A percentile compares a stretch with the other conserved stretches of the same genome.
Evolutionary conservation across 2,797 vertebrate species (phyloP).

Genomic region (Ctenopoma multispine): DNA sequence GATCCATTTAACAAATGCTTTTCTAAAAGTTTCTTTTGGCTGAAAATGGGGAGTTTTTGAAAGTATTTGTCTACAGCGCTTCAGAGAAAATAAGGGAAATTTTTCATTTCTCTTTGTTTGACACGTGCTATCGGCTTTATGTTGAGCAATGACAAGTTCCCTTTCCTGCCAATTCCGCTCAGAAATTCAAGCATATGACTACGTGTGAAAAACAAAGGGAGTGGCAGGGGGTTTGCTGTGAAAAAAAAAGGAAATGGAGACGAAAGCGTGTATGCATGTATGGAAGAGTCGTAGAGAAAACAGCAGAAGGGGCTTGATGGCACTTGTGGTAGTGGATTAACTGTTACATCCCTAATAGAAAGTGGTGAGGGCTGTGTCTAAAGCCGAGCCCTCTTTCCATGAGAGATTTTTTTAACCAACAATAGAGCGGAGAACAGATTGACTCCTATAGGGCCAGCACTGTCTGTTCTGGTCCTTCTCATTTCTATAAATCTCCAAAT

Average conservation of each 20-base stretch:
- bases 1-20: slow-evolving; percentile 82
- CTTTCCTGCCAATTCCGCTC: slow-evolving; percentile 37
- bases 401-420: slow-evolving; percentile 53
- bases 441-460: slow-evolving; percentile 77
- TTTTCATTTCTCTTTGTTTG: slow-evolving; percentile 23
- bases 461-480: slow-evolving; percentile 64
- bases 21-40: slow-evolving; percentile 76
- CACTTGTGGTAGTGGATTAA: slow-evolving; percentile 77
- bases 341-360: slow-evolving; percentile 73
- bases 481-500: slow-evolving; percentile 66
- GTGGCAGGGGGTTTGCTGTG: slow-evolving; percentile 40
- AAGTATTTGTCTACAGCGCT: slow-evolving; percentile 31
- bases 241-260: slow-evolving; percentile 27
- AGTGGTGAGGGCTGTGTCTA: slow-evolving; percentile 62
- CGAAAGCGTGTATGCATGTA: slow-evolving; percentile 37
- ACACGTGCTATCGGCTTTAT: slow-evolving; percentile 26
- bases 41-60: slow-evolving; percentile 52
- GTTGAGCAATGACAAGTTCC: slow-evolving; percentile 15
- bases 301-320: slow-evolving; percentile 75
- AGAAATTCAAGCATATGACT: slow-evolving; percentile 42
- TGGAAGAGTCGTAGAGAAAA: slow-evolving; percentile 43
- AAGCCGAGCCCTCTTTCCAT: slow-evolving; percentile 65
- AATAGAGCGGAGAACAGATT: slow-evolving; percentile 75
- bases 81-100: slow-evolving; percentile 21
- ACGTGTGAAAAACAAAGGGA: slow-evolving; percentile 45